A percentile compares a stretch with the other conserved stretches of the same genome.
These are phyloP conservation scores for Psophia crepitans DNA, from an alignment of 2,113 vertebrate genomes.

Conservation along the genomic window DNA sequence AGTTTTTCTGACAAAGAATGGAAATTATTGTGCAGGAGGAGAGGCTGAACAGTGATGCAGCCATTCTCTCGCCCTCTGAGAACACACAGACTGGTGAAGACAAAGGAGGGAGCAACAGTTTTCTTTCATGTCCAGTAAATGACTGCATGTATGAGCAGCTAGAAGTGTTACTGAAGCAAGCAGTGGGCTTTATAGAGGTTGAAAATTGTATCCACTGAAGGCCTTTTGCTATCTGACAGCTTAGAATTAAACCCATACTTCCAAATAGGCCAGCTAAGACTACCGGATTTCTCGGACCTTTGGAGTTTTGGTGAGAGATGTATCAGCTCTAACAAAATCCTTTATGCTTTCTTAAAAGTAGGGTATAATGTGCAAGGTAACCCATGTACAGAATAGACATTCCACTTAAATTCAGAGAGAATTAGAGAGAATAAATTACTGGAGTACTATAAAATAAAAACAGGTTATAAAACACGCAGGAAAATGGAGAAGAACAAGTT, in stretches of 20 bases:
- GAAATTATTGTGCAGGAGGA: background rate
- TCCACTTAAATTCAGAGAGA: background rate
- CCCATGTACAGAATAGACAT: background rate
- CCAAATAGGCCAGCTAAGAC: background rate
- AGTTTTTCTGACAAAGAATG: background rate
- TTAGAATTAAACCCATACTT: background rate
- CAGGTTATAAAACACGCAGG: slow-evolving; percentile 25
- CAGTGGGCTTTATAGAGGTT: background rate
- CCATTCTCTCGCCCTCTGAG: background rate
- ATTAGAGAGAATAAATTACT: background rate
- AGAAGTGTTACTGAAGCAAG: background rate
- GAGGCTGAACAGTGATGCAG: background rate
- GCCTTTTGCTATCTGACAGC: background rate
- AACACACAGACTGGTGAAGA: background rate
- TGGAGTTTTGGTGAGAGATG: background rate
- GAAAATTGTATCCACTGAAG: background rate
- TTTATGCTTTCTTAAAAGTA: background rate
- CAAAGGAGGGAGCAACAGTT: background rate
- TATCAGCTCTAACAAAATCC: background rate
- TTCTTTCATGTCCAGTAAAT: background rate
- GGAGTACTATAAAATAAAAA: background rate
- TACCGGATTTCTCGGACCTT: background rate
- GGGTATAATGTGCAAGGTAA: background rate
- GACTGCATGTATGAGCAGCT: background rate
- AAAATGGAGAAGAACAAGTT: slow-evolving; percentile 29